phyloP scores from a whole-genome alignment of 2,888 invertebrate genomes.

The Lamellibrachia satsuma region DNA sequence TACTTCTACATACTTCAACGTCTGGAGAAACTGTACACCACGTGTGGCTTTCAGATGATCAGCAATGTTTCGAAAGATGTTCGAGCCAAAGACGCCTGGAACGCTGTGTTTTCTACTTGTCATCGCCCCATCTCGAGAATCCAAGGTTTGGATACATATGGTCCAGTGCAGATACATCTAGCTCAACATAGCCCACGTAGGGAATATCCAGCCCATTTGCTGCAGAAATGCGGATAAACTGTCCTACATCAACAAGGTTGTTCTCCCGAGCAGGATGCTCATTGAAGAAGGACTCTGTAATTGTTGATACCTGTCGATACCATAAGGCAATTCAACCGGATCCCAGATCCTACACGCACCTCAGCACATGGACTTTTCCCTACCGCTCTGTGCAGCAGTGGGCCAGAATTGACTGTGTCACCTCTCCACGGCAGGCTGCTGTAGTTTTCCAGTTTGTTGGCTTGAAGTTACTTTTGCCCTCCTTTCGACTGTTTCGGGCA shows the following conservation, averaged over 20 bases:
- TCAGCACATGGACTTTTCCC: slow-evolving; percentile 29
- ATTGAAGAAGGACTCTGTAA: background rate
- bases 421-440: background rate
- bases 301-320: background rate
- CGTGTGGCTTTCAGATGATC: background rate
- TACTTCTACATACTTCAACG: background rate
- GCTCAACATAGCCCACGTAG: slow-evolving; percentile 27
- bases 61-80: slow-evolving; percentile 20
- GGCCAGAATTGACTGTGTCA: background rate
- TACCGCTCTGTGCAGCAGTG: slow-evolving; percentile 7
- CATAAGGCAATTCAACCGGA: slow-evolving; percentile 26
- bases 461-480: no score
- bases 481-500: no score
- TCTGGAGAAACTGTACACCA: background rate
- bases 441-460: background rate
- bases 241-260: background rate
- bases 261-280: background rate
- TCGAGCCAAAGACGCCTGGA: slow-evolving; percentile 35
- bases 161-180: slow-evolving; percentile 20
- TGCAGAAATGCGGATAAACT: background rate
- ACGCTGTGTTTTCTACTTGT: slow-evolving; percentile 18
- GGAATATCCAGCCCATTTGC: background rate
- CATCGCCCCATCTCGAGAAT: background rate
- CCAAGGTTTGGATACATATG: background rate
- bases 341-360: slow-evolving; percentile 14